A percentile compares a stretch with the other conserved stretches of the same genome.
phyloP scores from a whole-genome alignment of 2,888 invertebrate species.

The Onthophagus sagittarius region DNA sequence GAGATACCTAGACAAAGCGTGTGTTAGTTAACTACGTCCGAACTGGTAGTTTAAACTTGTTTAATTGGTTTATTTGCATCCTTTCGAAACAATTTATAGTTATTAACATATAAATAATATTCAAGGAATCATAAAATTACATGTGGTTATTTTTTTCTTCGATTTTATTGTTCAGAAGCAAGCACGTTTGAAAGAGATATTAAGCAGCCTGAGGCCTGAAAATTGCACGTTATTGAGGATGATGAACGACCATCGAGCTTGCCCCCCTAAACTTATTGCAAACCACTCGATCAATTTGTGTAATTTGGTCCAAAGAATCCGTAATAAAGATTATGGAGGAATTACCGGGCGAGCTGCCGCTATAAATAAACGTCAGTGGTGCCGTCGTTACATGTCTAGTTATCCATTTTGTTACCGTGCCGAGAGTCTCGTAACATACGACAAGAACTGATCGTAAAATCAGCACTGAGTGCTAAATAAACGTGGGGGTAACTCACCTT shows the following conservation, averaged over 20 bases:
- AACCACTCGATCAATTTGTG: slow-evolving; percentile 16
- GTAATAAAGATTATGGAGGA: slow-evolving; percentile 19
- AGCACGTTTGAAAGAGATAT: neutral
- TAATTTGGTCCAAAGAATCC: slow-evolving; percentile 15
- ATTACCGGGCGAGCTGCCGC: slow-evolving; percentile 14
- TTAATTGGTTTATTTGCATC: neutral
- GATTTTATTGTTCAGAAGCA: neutral
- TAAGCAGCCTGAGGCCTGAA: neutral
- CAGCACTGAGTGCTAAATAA: slow-evolving; percentile 8
- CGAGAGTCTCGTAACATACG: neutral
- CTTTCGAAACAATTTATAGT: slow-evolving; percentile 28
- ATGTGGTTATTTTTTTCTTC: no score
- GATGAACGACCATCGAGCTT: slow-evolving; percentile 3
- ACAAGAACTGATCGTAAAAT: neutral
- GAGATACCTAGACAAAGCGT: neutral
- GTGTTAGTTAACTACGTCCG: neutral
- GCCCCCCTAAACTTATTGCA: neutral
- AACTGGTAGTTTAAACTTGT: neutral
- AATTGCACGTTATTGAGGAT: slow-evolving; percentile 7
- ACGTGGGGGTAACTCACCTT: slow-evolving; percentile 64
- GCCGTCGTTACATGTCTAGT: neutral
- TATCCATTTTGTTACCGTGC: neutral
- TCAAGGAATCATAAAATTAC: no score
- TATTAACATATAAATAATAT: no score
- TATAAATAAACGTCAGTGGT: slow-evolving; percentile 9